Base-by-base conservation (phyloP, 1,140 invertebrate genomes). In the Leptinotarsa texana region DNA sequence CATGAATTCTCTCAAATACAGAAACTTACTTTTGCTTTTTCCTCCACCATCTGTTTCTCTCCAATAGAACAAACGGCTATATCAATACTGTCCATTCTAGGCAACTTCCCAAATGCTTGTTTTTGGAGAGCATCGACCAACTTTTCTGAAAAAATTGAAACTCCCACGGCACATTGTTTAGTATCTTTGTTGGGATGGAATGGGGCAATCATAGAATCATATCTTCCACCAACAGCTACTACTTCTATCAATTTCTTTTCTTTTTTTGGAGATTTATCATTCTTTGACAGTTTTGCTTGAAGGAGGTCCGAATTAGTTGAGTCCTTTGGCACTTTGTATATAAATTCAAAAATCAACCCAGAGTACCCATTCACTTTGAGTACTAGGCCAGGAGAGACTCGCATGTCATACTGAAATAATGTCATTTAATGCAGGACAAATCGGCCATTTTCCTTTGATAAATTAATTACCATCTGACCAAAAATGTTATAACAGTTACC, bases 111-210 rank as follows among this genome's bases (percentile, higher is more conserved):
- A 66, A 85, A 81, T 61, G 85, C 84, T 27, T 81, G 78, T 83
- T 87, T 88, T 74, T 84, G 85, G 33, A 90, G 83, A 17, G 87
- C 87, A 63, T 87, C 87, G 0, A 92, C 88, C 47, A 95, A 83
- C 82, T 91, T 93, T 71, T 92, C 91, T 70, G 95, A 83, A 1
- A 91, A 92, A 63, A 95, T 88, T 51, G 93, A 93, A 15, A 94
- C 73, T 33, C 94, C 94, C 4, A 91, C 92, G 0, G 90, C 93
- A 70, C 86, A 87, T 77, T 91, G 90, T 69, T 83, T 84, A 62
- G 86, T 65, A 80, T 88, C 83, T 61, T 76, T 80, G n/a, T 70
- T 69, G 13, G 70, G 83, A 74, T 87, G 82, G 75, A 87, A 88
- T 47, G 84, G 82, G 22, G 83, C 77, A 49, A 89, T 81, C 84